Percentiles rank a stretch among this genome's conserved stretches.
Evolutionary conservation across 2,113 vertebrate species (phyloP).

Genomic region (Opisthocomus hoazin): DNA sequence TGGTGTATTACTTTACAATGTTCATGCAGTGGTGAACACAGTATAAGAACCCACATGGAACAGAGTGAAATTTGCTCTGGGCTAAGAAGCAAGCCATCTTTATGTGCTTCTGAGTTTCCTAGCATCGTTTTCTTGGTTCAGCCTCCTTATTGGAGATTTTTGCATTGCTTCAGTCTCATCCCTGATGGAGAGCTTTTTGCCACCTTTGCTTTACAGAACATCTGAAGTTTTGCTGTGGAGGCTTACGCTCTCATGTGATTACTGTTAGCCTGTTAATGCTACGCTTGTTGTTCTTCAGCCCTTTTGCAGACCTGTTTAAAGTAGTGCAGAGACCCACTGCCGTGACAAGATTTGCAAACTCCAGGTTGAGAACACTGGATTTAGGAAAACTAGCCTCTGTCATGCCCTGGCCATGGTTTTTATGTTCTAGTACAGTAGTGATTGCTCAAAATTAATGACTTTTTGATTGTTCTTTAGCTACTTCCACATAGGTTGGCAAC

Average conservation of each 20-base stretch:
- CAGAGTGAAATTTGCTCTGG: not conserved
- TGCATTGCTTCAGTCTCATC: not conserved
- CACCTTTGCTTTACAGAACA: not conserved
- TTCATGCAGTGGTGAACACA: not conserved
- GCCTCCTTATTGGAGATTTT: not conserved
- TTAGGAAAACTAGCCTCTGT: not conserved
- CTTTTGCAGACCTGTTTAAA: not conserved
- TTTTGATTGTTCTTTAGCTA: not conserved
- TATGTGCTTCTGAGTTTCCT: not conserved
- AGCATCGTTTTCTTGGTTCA: not conserved
- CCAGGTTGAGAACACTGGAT: not conserved
- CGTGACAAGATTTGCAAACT: not conserved
- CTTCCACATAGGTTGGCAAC: not conserved
- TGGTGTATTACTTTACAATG: not conserved
- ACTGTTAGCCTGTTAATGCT: not conserved
- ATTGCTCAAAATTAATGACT: not conserved
- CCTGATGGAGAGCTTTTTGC: not conserved
- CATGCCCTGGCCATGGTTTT: not conserved
- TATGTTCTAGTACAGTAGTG: not conserved
- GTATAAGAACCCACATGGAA: accelerated
- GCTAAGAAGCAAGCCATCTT: not conserved
- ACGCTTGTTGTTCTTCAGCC: not conserved
- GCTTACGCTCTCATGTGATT: not conserved
- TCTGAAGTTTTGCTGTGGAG: not conserved
- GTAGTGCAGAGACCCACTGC: not conserved